A percentile compares a stretch with the other conserved stretches of the same genome.
Evolutionary conservation across 92 coral and sea anemone genomes (phyloP).

Genomic region (Epizoanthus fatuus): DNA sequence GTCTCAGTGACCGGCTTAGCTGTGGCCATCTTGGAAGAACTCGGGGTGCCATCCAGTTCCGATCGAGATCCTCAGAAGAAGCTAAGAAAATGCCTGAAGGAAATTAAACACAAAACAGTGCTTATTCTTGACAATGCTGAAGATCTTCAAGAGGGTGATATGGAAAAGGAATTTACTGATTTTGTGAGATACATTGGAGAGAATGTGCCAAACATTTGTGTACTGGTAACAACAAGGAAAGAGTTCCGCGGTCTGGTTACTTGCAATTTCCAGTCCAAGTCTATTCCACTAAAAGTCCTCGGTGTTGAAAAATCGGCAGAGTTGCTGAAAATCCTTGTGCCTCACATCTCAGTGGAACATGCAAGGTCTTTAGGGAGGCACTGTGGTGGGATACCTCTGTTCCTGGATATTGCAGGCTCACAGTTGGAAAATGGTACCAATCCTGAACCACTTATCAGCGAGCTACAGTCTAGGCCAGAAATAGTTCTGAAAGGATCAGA

Average conservation of each 20-base stretch:
- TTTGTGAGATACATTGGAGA: constrained; percentile 63
- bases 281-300: not conserved
- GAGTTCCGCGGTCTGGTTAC: not conserved
- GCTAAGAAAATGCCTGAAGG: constrained; percentile 31
- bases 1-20: constrained; percentile 48
- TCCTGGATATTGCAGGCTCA: constrained; percentile 66
- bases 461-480: constrained; percentile 57
- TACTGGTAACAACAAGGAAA: constrained; percentile 68
- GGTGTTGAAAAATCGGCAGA: constrained; percentile 10
- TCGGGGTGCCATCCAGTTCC: not conserved
- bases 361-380: constrained; percentile 56
- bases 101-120: constrained; percentile 37
- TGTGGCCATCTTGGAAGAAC: constrained; percentile 41
- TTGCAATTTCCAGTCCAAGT: constrained; percentile 21
- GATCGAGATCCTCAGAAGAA: constrained; percentile 48
- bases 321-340: not conserved
- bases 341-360: constrained; percentile 12
- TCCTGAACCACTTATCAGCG: constrained; percentile 41
- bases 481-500: constrained; percentile 41
- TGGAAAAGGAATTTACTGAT: constrained; percentile 29
- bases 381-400: constrained; percentile 78
- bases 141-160: constrained; percentile 64
- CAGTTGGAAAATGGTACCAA: constrained; percentile 25
- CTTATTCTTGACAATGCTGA: constrained; percentile 86
- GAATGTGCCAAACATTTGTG: constrained; percentile 45